Evolutionary conservation across 2,797 vertebrate genomes (phyloP), one percentile per base, ranked within the genome.

Genomic region (Brachyrhaphis roseni): DNA sequence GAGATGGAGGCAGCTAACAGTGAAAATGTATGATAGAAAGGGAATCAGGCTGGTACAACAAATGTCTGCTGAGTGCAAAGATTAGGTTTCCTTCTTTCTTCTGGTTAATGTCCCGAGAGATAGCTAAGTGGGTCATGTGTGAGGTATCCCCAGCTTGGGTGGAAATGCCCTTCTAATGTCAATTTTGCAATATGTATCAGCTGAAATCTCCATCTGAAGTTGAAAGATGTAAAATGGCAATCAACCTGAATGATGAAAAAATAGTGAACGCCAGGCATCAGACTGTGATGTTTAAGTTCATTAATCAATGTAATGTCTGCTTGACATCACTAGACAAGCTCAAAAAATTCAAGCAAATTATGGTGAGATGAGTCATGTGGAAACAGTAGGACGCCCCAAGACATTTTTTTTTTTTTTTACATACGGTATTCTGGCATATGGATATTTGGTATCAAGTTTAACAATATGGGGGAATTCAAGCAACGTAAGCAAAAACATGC

Each of bases 51-150:
- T 76, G 23, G 45, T 55, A 15, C 2, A 34, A 64, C 55, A 66
- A 78, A 59, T 64, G 3, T 16, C 20, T 68, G 79, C 72, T 77
- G 80, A 85, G 8, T 12, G 41, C 43, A 76, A 51, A 80, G 57
- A 74, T 34, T 55, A 80, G 74, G 83, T 79, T 88, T 87, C 81
- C 70, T 83, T 82, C 46, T 77, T 73, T 74, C 39, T 36, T 31
- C 66, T 45, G 70, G 45, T 75, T 31, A 28, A 62, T 62, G 77
- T 71, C 31, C 8, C 26, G n/a, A 79, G 78, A 84, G 36, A 68
- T 41, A 77, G 73, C 53, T 84, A 81, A 87, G 55, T 85, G 79
- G 87, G 82, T 85, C 78, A 88, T 45, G 76, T 75, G 45, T 0
- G 11, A 78, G 41, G 49, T 62, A 55, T 81, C 53, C 77, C 75